A percentile compares a stretch with the other conserved stretches of the same genome.
Conservation (phyloP, 37 sponge, comb jelly and placozoan genomes). For the Beroe forskalii region DNA sequence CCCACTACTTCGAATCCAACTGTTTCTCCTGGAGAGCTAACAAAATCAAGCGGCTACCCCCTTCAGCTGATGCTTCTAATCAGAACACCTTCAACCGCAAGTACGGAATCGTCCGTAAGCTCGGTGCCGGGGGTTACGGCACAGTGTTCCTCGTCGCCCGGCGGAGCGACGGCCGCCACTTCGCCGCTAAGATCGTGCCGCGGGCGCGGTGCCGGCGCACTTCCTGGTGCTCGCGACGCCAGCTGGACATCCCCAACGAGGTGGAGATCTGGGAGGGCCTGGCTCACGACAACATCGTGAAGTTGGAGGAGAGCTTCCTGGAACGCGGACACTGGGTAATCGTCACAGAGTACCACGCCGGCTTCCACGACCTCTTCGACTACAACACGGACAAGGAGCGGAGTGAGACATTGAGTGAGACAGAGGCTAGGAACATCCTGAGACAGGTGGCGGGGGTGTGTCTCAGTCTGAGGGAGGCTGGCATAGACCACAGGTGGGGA, state of each 20-base stretch:
- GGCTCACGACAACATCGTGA: background rate
- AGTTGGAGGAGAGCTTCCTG: constrained; percentile 22
- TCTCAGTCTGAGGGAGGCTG: background rate
- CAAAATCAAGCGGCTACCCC: background rate
- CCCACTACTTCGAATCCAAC: constrained; percentile 47
- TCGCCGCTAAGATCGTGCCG: constrained; percentile 57
- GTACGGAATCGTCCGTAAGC: constrained; percentile 4
- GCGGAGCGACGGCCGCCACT: background rate
- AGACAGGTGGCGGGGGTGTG: background rate
- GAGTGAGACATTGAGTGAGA: background rate
- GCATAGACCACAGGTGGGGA: constrained; percentile 25
- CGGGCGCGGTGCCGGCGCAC: background rate
- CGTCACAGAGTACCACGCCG: constrained; percentile 29
- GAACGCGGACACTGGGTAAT: constrained; percentile 52
- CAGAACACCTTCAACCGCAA: constrained; percentile 45
- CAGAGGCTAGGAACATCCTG: background rate
- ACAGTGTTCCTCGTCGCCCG: constrained; percentile 37
- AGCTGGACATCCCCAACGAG: constrained; percentile 13
- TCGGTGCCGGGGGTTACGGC: constrained; percentile 41
- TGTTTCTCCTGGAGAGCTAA: constrained; percentile 50
- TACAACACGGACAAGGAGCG: constrained; percentile 28
- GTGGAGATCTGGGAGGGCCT: constrained; percentile 21
- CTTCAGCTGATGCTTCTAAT: background rate
- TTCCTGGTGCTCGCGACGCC: background rate
- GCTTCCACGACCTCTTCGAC: constrained; percentile 47